Conservation (phyloP, 1,140 invertebrate species). For the Lucilia sericata region DNA sequence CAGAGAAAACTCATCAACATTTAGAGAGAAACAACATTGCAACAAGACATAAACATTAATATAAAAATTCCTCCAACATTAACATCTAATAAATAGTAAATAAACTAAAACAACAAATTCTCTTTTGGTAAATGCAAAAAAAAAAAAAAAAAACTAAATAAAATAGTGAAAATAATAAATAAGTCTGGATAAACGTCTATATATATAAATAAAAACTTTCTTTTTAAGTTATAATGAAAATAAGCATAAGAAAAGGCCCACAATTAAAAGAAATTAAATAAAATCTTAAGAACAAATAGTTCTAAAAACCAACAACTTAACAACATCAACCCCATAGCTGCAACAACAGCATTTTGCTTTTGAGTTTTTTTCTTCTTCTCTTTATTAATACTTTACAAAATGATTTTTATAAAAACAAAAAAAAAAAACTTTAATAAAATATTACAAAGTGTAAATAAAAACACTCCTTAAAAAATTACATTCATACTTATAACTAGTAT, state of each 20-base stretch:
- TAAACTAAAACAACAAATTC: neutral
- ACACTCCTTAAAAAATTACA: too few relatives aligned
- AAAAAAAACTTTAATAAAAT: too few relatives aligned
- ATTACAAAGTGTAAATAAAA: too few relatives aligned
- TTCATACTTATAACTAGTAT: too few relatives aligned
- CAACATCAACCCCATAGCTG: neutral
- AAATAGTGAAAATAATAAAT: neutral
- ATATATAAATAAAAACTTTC: neutral
- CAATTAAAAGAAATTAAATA: neutral
- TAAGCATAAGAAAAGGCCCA: neutral
- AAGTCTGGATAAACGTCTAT: neutral
- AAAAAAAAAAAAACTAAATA: neutral
- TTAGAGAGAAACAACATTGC: neutral
- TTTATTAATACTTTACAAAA: constrained; percentile 3
- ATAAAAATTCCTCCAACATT: neutral
- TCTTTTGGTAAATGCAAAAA: neutral
- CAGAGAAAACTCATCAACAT: neutral
- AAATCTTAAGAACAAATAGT: neutral
- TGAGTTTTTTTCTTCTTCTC: neutral
- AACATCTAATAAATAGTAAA: neutral
- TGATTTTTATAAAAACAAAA: neutral
- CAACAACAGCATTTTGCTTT: neutral
- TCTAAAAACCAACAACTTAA: neutral
- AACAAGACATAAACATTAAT: neutral
- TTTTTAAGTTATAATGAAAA: too few relatives aligned